Conservation (phyloP, 2,888 invertebrate species). For the Gymnoscelis rufifasciata region DNA sequence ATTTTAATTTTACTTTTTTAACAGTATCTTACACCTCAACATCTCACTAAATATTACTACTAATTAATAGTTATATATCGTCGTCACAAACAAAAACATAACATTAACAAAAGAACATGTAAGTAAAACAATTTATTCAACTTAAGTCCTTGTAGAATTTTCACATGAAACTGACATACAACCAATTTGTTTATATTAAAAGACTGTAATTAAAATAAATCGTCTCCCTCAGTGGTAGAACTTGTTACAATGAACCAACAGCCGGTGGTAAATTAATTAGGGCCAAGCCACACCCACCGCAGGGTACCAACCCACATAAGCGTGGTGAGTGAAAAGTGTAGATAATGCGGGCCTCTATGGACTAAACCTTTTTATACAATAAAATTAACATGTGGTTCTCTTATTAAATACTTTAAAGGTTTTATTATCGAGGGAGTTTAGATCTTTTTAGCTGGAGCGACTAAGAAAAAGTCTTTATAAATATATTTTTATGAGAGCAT, state of each 20-base stretch:
- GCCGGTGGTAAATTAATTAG: conserved; percentile 20
- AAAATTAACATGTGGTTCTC: neutral
- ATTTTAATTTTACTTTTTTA: conserved; percentile 13
- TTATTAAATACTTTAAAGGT: neutral
- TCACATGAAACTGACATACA: neutral
- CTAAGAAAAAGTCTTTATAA: no score
- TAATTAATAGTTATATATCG: no score
- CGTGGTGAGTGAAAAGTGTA: conserved; percentile 4
- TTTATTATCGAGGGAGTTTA: neutral
- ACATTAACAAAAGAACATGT: no score
- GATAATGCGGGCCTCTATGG: neutral
- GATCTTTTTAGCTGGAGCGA: no score
- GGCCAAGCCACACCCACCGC: conserved; percentile 6
- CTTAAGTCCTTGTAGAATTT: no score
- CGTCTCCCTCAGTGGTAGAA: conserved; percentile 11
- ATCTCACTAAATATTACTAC: no score
- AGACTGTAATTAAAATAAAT: conserved; percentile 17
- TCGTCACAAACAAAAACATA: neutral
- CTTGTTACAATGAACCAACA: conserved; percentile 12
- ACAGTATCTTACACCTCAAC: neutral
- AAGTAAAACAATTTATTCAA: no score
- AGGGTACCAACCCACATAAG: neutral
- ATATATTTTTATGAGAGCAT: no score
- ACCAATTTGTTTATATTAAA: conserved; percentile 8
- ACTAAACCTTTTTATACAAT: neutral